Base-by-base conservation (phyloP, 2,113 vertebrate genomes). In the Parus major region DNA sequence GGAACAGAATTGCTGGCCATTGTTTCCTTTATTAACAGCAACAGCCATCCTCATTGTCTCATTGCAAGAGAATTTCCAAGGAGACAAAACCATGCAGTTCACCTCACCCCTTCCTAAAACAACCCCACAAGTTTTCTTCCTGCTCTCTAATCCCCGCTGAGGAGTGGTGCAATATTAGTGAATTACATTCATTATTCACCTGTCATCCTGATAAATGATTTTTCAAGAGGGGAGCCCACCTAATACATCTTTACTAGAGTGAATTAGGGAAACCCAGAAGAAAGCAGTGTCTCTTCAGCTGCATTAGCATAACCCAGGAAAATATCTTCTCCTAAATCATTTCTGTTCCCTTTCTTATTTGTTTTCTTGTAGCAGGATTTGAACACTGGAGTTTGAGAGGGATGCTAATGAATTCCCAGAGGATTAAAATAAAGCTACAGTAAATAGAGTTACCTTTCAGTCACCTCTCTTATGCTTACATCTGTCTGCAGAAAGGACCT, bases 381-480 rank as follows among this genome's bases (percentile, higher is more conserved):
- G 68, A 93, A 35, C 53, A 59, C 9, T 28, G 86, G 23, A 55
- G 52, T 94, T 63, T 57, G 71, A 88, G 56, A 96, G 35, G 22
- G 50, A 93, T 89, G 71, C 42, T 90, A 88, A 90, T 90, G 86
- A 92, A 90, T 86, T 93, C 82, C 82, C 88, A 66, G 39, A 15
- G 35, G 90, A 86, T 77, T 93, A 49, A 80, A 94, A 78, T 76
- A 87, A 85, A 95, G 60, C 79, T 83, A 31, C 50, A 78, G 83
- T 73, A 90, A 94, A 90, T 0, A 86, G 61, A 94, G 59, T n/a
- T 83, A 86, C 31, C 31, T 71, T 63, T 95, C 88, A 80, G 42
- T n/a, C 86, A 84, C 81, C 81, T 57, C 44, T 68, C 77, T 46
- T 24, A 15, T 10, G 49, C 39, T 80, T 15, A 61, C 46, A 49